Conservation (phyloP, 2,113 vertebrate species). For the Sapayoa aenigma region DNA sequence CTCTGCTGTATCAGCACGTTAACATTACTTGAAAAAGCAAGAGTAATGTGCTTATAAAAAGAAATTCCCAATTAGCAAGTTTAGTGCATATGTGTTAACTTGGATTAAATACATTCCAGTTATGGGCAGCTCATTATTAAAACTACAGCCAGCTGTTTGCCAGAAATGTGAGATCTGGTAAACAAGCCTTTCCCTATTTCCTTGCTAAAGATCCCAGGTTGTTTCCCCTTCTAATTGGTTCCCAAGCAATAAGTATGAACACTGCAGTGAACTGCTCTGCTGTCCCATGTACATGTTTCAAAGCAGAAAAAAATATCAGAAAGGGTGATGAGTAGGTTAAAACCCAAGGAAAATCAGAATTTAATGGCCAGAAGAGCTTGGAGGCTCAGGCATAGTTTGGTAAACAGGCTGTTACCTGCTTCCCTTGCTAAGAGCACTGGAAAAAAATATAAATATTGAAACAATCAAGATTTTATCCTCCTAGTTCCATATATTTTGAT, state of each 20-base stretch:
- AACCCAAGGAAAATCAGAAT: neutral
- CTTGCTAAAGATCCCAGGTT: neutral
- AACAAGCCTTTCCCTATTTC: neutral
- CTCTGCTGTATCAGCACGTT: constrained; percentile 50
- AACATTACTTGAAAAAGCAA: constrained; percentile 37
- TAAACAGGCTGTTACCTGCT: neutral
- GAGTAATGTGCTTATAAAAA: constrained; percentile 64
- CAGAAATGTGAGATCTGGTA: constrained; percentile 31
- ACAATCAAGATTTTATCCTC: neutral
- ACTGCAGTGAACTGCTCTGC: neutral
- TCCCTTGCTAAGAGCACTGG: neutral
- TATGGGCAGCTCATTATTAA: constrained; percentile 67
- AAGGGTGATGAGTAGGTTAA: neutral
- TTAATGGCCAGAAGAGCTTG: neutral
- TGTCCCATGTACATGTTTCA: neutral
- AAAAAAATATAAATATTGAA: neutral
- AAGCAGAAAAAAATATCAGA: neutral
- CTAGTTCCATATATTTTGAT: neutral
- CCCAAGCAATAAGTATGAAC: neutral
- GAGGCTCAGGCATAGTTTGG: neutral
- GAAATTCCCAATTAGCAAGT: constrained; percentile 67
- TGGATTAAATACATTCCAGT: constrained; percentile 62
- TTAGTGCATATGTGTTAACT: constrained; percentile 55
- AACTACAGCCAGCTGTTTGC: constrained; percentile 63
- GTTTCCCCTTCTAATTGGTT: neutral